These are phyloP conservation scores for Scaptomyza parva DNA, from an alignment of 2,888 invertebrate genomes.

Conservation along the genomic window DNA sequence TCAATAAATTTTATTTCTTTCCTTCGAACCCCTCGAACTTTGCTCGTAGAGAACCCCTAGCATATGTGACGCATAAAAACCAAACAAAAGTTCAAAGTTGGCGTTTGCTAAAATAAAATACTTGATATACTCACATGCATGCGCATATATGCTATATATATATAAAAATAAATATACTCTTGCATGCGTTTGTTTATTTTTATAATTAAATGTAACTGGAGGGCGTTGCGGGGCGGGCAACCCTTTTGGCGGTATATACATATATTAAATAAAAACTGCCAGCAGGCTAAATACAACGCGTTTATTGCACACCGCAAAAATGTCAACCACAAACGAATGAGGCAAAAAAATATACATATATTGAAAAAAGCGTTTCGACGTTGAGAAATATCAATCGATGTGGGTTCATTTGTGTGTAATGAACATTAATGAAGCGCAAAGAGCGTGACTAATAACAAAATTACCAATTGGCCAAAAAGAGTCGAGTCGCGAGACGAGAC, in stretches of 20 bases:
- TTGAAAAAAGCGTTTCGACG: conserved; percentile 62
- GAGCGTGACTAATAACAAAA: conserved; percentile 80
- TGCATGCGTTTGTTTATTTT: conserved; percentile 57
- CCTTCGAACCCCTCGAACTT: conserved; percentile 42
- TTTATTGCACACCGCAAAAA: conserved; percentile 69
- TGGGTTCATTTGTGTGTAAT: conserved; percentile 80
- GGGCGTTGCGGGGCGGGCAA: conserved; percentile 41
- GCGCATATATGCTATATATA: conserved; percentile 16
- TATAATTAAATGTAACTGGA: conserved; percentile 73
- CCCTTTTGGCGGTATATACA: conserved; percentile 56
- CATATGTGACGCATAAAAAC: conserved; percentile 66
- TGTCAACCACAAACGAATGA: conserved; percentile 68
- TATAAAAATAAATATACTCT: conserved; percentile 20
- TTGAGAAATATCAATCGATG: conserved; percentile 77
- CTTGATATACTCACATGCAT: too few species aligned
- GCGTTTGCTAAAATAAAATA: conserved; percentile 21
- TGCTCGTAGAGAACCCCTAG: conserved; percentile 26
- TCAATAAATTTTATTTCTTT: conserved; percentile 70
- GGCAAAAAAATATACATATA: neutral
- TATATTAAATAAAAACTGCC: conserved; percentile 41
- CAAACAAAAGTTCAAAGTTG: conserved; percentile 70
- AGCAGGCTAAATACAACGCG: conserved; percentile 60
- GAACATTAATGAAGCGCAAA: conserved; percentile 81
- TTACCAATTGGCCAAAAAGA: conserved; percentile 78
- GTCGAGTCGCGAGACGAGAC: conserved; percentile 3